Conservation (phyloP, 23 tunicate genomes). For the Phallusia fumigata region DNA sequence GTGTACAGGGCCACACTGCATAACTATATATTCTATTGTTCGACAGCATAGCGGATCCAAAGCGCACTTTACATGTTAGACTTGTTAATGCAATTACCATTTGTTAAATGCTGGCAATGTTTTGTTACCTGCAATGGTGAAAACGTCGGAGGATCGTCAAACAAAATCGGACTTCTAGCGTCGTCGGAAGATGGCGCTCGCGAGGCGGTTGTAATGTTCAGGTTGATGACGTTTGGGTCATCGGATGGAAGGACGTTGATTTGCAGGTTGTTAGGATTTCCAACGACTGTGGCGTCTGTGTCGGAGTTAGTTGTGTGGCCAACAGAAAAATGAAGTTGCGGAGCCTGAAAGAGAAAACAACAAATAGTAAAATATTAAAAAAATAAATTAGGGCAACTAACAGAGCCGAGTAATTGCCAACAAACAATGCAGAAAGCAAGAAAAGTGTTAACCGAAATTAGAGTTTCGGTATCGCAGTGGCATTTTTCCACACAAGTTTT, state of each 20-base stretch:
- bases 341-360: slow-evolving; percentile 7
- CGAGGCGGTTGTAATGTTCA: slow-evolving; percentile 42
- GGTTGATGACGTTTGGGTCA: slow-evolving; percentile 86
- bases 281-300: slow-evolving; percentile 14
- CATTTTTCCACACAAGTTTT: too few species aligned
- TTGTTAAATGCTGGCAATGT: background rate
- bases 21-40: too few species aligned
- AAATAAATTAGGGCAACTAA: too few species aligned
- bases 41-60: too few species aligned
- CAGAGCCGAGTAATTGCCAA: too few species aligned
- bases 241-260: slow-evolving; percentile 84
- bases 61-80: too few species aligned
- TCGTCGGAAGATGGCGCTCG: slow-evolving; percentile 19
- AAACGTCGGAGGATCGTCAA: background rate
- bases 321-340: slow-evolving; percentile 65
- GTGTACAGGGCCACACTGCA: too few species aligned
- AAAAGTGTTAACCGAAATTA: too few species aligned
- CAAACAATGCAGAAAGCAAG: too few species aligned
- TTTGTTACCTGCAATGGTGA: slow-evolving; percentile 24
- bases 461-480: too few species aligned
- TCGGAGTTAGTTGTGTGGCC: slow-evolving; percentile 32
- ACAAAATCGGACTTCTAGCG: background rate
- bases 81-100: too few species aligned
- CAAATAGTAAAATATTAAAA: too few species aligned
- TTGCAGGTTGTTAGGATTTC: slow-evolving; percentile 48